These are phyloP conservation scores for Psammodynastes pulverulentus DNA, from an alignment of 2,113 vertebrate genomes.

Conservation along the genomic window DNA sequence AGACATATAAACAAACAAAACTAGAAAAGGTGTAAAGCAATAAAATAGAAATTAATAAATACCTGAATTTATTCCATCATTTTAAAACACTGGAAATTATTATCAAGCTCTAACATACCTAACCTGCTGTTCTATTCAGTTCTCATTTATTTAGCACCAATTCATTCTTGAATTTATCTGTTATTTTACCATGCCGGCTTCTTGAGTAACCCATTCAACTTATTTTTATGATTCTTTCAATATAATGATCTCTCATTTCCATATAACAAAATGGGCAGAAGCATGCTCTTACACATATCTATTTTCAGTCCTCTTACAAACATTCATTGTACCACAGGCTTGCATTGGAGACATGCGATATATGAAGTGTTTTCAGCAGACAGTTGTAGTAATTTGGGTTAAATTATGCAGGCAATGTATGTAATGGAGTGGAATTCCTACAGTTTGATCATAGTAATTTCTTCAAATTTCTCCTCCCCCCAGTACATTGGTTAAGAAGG, in stretches of 20 bases:
- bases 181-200: neutral
- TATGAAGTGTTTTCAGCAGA: neutral
- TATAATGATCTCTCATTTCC: neutral
- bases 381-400: neutral
- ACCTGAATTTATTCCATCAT: too few species aligned
- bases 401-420: neutral
- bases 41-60: too few species aligned
- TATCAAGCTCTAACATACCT: too few species aligned
- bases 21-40: too few species aligned
- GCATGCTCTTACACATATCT: neutral
- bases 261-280: neutral
- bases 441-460: neutral
- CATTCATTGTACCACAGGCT: neutral
- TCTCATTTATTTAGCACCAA: too few species aligned
- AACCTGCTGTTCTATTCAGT: too few species aligned
- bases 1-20: too few species aligned
- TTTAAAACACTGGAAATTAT: too few species aligned
- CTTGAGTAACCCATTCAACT: neutral
- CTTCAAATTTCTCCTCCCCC: neutral
- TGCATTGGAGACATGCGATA: neutral
- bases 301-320: neutral
- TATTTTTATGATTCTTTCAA: neutral
- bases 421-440: neutral
- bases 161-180: too few species aligned
- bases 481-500: neutral